Evolutionary conservation across 2,797 vertebrate species (phyloP).

Genomic region (Myripristis jacobus): DNA sequence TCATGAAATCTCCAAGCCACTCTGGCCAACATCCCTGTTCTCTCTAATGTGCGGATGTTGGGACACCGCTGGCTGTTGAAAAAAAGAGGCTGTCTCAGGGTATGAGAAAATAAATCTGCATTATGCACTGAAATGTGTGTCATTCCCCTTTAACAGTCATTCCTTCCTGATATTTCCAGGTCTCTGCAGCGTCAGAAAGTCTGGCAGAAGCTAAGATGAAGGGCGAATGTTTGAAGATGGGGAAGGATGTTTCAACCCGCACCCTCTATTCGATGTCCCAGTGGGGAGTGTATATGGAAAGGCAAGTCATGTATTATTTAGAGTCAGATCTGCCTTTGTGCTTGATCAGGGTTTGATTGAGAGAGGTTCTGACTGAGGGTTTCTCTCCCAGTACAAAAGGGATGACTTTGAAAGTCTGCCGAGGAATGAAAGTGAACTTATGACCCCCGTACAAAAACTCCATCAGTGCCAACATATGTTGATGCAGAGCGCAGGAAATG

Average conservation of each 20-base stretch:
- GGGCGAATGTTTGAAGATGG: conserved; percentile 70
- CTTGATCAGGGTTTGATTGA: conserved; percentile 81
- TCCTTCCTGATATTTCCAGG: conserved; percentile 46
- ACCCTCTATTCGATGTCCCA: conserved; percentile 66
- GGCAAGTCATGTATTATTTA: conserved; percentile 83
- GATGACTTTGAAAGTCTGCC: conserved; percentile 41
- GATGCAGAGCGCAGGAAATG: conserved; percentile 25
- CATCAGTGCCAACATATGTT: conserved; percentile 30
- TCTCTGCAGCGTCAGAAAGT: conserved; percentile 55
- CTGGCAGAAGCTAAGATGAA: conserved; percentile 61
- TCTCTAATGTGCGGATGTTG: background rate
- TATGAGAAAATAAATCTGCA: background rate
- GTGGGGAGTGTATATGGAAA: conserved; percentile 70
- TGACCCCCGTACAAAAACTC: conserved; percentile 40
- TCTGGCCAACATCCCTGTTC: background rate
- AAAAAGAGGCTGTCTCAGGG: conserved; percentile 30
- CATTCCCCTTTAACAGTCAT: conserved; percentile 31
- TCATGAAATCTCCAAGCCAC: background rate
- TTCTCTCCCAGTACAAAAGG: conserved; percentile 1
- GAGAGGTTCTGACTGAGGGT: conserved; percentile 62
- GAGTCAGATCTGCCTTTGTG: conserved; percentile 70
- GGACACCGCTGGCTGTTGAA: conserved; percentile 2
- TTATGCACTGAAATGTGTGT: conserved; percentile 15
- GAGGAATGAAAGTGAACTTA: conserved; percentile 60
- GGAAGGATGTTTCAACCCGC: conserved; percentile 71